Evolutionary conservation across 2,797 vertebrate genomes (phyloP).

Genomic region (Margarornis squamiger): DNA sequence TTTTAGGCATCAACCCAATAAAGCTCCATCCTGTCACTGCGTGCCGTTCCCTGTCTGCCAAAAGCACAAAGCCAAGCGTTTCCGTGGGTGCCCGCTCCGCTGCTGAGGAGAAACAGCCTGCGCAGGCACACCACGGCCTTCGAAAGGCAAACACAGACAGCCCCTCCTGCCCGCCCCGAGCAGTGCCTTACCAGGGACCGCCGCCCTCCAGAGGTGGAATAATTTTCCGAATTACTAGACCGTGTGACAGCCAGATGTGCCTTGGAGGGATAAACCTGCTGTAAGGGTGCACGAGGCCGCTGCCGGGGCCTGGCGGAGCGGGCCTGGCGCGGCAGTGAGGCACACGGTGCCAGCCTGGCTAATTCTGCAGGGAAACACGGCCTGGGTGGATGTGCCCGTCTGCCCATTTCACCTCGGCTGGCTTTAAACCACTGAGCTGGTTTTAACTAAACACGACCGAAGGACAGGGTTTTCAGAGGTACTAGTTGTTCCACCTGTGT

Average conservation of each 20-base stretch:
- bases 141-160: accelerated
- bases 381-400: accelerated
- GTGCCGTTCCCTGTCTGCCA: accelerated
- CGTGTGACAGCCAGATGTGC: not conserved
- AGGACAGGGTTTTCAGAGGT: not conserved
- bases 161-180: accelerated
- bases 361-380: accelerated
- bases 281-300: accelerated
- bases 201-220: not conserved
- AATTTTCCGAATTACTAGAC: not conserved
- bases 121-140: too few species aligned
- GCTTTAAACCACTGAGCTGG: accelerated
- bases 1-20: too few species aligned
- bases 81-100: not conserved
- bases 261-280: not conserved
- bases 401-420: accelerated
- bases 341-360: accelerated
- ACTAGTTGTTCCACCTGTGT: not conserved
- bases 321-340: not conserved
- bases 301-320: accelerated
- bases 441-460: not conserved
- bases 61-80: too few species aligned
- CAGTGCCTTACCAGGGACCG: accelerated
- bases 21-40: accelerated
- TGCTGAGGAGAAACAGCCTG: too few species aligned